Conservation (phyloP, 2,113 vertebrate species). For the Xenopus borealis region DNA sequence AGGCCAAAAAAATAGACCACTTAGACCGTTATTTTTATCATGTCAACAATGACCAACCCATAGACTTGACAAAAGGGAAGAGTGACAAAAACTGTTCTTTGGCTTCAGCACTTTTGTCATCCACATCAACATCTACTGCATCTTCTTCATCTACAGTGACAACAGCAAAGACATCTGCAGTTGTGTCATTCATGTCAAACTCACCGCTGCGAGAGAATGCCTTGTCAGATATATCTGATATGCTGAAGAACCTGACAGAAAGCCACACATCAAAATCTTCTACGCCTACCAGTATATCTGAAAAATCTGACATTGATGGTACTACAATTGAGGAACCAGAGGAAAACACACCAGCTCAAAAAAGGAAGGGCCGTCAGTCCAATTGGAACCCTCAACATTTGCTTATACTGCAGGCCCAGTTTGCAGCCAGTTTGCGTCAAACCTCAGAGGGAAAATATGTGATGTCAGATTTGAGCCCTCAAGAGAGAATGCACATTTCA, state of each 20-base stretch:
- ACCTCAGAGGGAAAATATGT: conserved; percentile 93
- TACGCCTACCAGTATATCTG: conserved; percentile 92
- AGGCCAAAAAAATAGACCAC: conserved; percentile 88
- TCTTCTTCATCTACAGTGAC: conserved; percentile 86
- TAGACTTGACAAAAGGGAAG: conserved; percentile 98
- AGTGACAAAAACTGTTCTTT: conserved; percentile 82
- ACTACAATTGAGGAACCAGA: conserved; percentile 88
- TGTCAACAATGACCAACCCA: conserved; percentile 92
- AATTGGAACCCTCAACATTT: conserved; percentile 99
- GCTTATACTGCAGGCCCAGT: conserved; percentile 97
- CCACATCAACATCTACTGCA: conserved; percentile 83
- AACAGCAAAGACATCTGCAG: conserved; percentile 91
- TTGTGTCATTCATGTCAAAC: conserved; percentile 93
- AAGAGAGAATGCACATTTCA: conserved; percentile 98
- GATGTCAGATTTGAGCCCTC: conserved; percentile 97
- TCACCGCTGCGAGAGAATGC: conserved; percentile 97
- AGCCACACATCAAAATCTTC: conserved; percentile 94
- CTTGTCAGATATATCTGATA: conserved; percentile 97
- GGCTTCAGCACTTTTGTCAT: conserved; percentile 84
- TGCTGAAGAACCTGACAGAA: conserved; percentile 98
- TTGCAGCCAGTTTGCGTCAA: conserved; percentile 93
- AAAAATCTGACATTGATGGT: conserved; percentile 91
- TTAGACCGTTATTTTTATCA: conserved; percentile 97
- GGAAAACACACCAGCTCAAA: conserved; percentile 91
- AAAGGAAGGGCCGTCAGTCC: conserved; percentile 97